These are phyloP conservation scores for Hydroisotoma schaefferi DNA, from an alignment of 2,888 invertebrate species.

Conservation along the genomic window DNA sequence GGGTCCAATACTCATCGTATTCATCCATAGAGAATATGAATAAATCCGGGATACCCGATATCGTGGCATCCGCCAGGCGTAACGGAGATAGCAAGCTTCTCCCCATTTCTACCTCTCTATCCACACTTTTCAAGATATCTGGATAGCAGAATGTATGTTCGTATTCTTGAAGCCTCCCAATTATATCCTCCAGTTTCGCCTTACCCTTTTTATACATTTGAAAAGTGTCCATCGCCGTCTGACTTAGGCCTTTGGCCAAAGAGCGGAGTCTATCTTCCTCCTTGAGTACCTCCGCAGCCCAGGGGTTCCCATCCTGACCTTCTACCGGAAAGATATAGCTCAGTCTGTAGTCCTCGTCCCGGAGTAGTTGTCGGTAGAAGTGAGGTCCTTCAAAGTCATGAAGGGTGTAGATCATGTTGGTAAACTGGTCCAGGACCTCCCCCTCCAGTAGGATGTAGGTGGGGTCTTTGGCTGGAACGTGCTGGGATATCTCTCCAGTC, in stretches of 20 bases:
- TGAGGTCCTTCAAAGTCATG: background rate
- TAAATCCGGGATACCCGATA: background rate
- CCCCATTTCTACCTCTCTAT: background rate
- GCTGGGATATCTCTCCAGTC: background rate
- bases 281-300: background rate
- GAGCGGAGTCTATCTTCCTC: background rate
- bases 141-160: background rate
- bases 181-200: background rate
- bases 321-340: background rate
- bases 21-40: slow-evolving; percentile 1
- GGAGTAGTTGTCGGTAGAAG: background rate
- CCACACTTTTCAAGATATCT: background rate
- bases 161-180: background rate
- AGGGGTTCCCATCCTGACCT: background rate
- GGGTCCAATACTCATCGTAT: background rate
- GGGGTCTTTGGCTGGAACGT: too few relatives aligned
- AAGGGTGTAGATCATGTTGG: background rate
- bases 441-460: slow-evolving; percentile 2
- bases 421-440: background rate
- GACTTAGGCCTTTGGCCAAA: background rate
- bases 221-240: background rate
- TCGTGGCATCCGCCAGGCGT: background rate
- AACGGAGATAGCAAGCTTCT: background rate
- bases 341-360: background rate
- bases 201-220: background rate